phyloP scores from a whole-genome alignment of 2,113 vertebrate species.

The Psephotus haematonotus region DNA sequence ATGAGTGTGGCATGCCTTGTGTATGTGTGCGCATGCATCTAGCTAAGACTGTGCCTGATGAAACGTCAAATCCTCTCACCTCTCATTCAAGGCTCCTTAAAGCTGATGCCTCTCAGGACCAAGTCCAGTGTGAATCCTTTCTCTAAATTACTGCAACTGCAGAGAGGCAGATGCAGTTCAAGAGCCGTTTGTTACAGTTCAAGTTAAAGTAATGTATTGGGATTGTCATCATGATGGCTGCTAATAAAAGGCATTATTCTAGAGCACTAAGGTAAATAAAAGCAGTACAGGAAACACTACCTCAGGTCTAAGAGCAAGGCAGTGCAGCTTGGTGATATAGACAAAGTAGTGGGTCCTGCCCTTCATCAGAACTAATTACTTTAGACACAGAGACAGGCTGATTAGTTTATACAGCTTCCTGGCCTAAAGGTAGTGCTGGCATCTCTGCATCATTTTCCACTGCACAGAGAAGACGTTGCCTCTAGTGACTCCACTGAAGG shows the following conservation, averaged over 20 bases:
- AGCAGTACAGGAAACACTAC: not conserved
- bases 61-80: not conserved
- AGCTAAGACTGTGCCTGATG: not conserved
- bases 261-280: not conserved
- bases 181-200: not conserved
- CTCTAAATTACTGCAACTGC: not conserved
- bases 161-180: not conserved
- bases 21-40: not conserved
- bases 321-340: not conserved
- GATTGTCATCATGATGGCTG: not conserved
- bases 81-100: not conserved
- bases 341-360: not conserved
- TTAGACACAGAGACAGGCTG: not conserved
- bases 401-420: not conserved
- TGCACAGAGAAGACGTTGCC: not conserved
- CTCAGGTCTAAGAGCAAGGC: not conserved
- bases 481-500: not conserved
- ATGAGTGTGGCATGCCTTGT: too few relatives aligned
- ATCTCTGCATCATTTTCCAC: not conserved
- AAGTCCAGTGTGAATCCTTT: not conserved
- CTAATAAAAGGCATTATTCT: not conserved
- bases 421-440: not conserved
- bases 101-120: not conserved
- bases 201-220: not conserved
- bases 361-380: constrained; percentile 11